phyloP scores from a whole-genome alignment of 2,113 vertebrate species.

The Kryptolebias marmoratus region DNA sequence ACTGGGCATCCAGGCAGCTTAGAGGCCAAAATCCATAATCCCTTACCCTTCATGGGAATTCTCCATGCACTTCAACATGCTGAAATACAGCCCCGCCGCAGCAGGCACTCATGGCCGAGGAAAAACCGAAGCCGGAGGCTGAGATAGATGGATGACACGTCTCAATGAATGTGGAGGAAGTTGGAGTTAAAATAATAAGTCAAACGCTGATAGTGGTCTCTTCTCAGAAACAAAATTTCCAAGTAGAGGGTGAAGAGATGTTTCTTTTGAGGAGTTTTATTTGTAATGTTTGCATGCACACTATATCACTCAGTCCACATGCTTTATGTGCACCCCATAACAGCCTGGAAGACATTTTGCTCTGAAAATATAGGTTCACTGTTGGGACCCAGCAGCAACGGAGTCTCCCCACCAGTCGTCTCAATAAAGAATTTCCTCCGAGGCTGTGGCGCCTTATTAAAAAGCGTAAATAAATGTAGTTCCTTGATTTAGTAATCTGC shows the following conservation, averaged over 20 bases:
- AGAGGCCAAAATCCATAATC: constrained; percentile 83
- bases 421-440: constrained; percentile 53
- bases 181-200: constrained; percentile 71
- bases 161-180: constrained; percentile 70
- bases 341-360: constrained; percentile 54
- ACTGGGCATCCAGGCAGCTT: constrained; percentile 79
- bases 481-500: constrained; percentile 61
- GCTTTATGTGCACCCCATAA: constrained; percentile 44
- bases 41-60: constrained; percentile 81
- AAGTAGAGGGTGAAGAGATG: constrained; percentile 17
- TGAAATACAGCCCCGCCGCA: constrained; percentile 73
- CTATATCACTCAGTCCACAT: constrained; percentile 20
- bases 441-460: constrained; percentile 63
- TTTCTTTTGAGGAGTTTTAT: constrained; percentile 33
- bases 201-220: constrained; percentile 46
- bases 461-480: constrained; percentile 64
- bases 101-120: constrained; percentile 67
- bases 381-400: constrained; percentile 45
- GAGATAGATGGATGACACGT: constrained; percentile 75
- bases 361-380: constrained; percentile 30
- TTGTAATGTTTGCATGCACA: constrained; percentile 24
- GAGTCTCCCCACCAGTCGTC: constrained; percentile 30
- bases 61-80: constrained; percentile 80
- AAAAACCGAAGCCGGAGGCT: constrained; percentile 60
- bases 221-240: constrained; percentile 45